A percentile compares a stretch with the other conserved stretches of the same genome.
These are phyloP conservation scores for Eubasilissa splendida DNA, from an alignment of 2,888 invertebrate species.

Conservation along the genomic window DNA sequence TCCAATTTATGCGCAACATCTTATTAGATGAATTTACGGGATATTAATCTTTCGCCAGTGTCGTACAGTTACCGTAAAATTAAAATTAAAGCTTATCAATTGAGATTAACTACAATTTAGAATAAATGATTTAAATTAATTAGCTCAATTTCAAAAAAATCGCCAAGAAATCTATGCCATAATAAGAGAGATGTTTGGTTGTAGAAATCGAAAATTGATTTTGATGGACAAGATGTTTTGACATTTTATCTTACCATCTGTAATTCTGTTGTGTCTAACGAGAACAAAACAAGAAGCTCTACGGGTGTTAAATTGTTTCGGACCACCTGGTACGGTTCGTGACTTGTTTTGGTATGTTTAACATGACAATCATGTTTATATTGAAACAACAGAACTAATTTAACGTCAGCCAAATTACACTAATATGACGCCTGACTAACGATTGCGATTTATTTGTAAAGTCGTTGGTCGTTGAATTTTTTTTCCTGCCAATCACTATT, in stretches of 20 bases:
- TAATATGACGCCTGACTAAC: conserved; percentile 7
- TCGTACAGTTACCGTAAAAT: no score
- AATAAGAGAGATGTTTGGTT: no score
- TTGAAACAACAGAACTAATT: conserved; percentile 3
- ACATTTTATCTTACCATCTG: neutral
- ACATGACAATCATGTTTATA: conserved; percentile 6
- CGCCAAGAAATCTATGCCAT: no score
- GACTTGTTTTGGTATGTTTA: conserved; percentile 2
- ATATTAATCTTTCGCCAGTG: no score
- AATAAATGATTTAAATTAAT: no score
- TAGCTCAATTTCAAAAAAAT: no score
- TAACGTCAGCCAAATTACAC: conserved; percentile 1
- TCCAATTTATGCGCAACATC: no score
- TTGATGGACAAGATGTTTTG: conserved; percentile 8
- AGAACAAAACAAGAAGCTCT: conserved; percentile 17
- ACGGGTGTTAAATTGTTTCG: conserved; percentile 16
- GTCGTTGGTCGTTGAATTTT: neutral
- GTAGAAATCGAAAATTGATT: neutral
- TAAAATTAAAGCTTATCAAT: no score
- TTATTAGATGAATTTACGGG: no score
- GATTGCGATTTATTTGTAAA: neutral
- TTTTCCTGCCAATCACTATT: neutral
- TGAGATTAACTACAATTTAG: no score
- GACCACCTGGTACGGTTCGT: conserved; percentile 25
- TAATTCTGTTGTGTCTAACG: conserved; percentile 12